Conservation (phyloP, 2,797 vertebrate genomes). For the Crenuchus spilurus region DNA sequence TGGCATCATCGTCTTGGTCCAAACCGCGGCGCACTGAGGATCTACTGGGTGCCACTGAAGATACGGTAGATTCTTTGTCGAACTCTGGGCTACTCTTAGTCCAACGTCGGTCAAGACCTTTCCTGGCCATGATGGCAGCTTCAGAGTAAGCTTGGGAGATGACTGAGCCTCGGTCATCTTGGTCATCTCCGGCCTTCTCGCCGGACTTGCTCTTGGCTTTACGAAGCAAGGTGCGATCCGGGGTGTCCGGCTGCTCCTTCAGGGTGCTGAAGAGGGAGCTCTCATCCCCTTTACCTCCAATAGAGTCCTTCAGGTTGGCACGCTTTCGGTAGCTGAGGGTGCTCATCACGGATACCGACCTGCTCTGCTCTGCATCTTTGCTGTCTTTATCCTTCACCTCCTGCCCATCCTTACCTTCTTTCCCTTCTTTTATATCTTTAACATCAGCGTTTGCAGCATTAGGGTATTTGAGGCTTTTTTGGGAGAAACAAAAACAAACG, state of each 20-base stretch:
- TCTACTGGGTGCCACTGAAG: constrained; percentile 81
- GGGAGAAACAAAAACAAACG: constrained; percentile 10
- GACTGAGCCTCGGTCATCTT: constrained; percentile 78
- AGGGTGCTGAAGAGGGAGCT: constrained; percentile 88
- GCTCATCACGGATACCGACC: constrained; percentile 88
- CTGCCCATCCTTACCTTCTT: constrained; percentile 61
- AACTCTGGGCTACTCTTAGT: constrained; percentile 80
- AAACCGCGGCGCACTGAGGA: constrained; percentile 75
- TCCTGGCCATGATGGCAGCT: constrained; percentile 78
- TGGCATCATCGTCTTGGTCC: constrained; percentile 80
- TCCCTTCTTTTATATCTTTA: constrained; percentile 74
- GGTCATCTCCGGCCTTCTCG: constrained; percentile 69
- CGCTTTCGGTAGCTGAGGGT: constrained; percentile 96
- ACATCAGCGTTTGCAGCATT: constrained; percentile 74
- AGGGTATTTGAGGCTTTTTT: constrained; percentile 46
- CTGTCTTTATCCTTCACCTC: constrained; percentile 76
- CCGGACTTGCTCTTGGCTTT: constrained; percentile 74
- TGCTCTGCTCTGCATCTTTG: constrained; percentile 81
- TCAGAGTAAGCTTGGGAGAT: constrained; percentile 86
- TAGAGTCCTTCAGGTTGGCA: constrained; percentile 89
- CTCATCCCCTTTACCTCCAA: constrained; percentile 87
- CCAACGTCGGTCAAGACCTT: constrained; percentile 88
- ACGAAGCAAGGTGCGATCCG: constrained; percentile 80
- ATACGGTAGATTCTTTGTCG: constrained; percentile 83
- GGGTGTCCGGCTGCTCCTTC: constrained; percentile 81